These are phyloP conservation scores for Procapra przewalskii DNA, from an alignment of 2,113 vertebrate species.

Conservation along the genomic window DNA sequence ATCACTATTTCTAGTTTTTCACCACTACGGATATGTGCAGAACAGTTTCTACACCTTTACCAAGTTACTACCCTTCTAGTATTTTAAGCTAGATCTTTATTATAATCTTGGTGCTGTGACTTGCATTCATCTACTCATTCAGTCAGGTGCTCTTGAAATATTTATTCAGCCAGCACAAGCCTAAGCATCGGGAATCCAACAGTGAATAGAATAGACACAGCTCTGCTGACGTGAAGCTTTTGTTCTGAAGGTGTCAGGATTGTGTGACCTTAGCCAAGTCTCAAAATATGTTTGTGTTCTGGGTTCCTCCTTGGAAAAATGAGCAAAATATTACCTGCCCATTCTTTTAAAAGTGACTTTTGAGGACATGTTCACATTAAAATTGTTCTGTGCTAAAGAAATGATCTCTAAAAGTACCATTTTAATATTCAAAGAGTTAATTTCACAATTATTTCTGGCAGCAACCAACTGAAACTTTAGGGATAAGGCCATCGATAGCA, in stretches of 20 bases:
- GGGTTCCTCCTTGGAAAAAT: not conserved
- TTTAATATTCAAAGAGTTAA: not conserved
- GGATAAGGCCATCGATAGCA: not conserved
- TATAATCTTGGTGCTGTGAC: not conserved
- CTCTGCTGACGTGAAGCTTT: not conserved
- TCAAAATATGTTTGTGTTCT: not conserved
- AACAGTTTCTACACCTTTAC: not conserved
- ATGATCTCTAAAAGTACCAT: not conserved
- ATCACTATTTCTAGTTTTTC: not conserved
- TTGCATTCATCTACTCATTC: not conserved
- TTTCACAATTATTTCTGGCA: not conserved
- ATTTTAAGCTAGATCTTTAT: not conserved
- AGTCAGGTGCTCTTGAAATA: not conserved
- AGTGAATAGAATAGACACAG: not conserved
- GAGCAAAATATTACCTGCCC: not conserved
- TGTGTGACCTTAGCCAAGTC: not conserved
- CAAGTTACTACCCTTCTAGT: not conserved
- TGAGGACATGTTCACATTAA: not conserved
- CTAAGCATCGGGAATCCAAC: not conserved
- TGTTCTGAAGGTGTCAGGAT: not conserved
- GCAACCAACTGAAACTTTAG: not conserved
- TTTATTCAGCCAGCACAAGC: not conserved
- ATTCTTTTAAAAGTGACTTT: not conserved
- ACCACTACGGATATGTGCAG: not conserved
- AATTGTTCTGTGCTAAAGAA: not conserved